Conservation (phyloP, 2,113 vertebrate species). For the Tapirus terrestris region DNA sequence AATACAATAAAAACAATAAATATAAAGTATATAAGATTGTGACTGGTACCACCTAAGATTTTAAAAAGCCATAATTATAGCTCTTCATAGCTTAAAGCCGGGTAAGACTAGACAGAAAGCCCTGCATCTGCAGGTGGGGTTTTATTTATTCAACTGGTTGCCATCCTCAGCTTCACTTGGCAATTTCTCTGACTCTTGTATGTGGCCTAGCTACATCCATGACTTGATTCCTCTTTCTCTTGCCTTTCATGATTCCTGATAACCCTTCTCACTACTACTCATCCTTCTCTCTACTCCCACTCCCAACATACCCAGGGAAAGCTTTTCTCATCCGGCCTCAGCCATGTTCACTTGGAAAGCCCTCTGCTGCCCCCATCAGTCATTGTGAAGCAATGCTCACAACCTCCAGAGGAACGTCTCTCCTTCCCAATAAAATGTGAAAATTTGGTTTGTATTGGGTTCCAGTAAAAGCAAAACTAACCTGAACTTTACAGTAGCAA, state of each 20-base stretch:
- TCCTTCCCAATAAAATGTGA: neutral
- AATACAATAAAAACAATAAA: neutral
- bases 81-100: neutral
- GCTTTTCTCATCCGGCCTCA: neutral
- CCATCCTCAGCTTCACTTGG: neutral
- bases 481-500: neutral
- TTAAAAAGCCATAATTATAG: neutral
- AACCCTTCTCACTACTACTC: neutral
- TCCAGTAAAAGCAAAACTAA: constrained; percentile 32
- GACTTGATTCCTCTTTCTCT: neutral
- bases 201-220: neutral
- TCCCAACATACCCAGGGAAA: neutral
- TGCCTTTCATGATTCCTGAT: neutral
- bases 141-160: neutral
- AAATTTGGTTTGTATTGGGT: neutral
- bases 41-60: neutral
- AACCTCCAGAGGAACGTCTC: neutral
- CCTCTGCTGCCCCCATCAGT: constrained; percentile 53
- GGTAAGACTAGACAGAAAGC: neutral
- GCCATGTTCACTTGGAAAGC: neutral
- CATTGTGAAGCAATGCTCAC: neutral
- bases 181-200: neutral
- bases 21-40: neutral
- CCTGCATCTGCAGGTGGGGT: rapidly evolving
- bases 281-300: neutral